Evolutionary conservation across 2,888 invertebrate genomes (phyloP).

Genomic region (Rotaria magnacalcarata): DNA sequence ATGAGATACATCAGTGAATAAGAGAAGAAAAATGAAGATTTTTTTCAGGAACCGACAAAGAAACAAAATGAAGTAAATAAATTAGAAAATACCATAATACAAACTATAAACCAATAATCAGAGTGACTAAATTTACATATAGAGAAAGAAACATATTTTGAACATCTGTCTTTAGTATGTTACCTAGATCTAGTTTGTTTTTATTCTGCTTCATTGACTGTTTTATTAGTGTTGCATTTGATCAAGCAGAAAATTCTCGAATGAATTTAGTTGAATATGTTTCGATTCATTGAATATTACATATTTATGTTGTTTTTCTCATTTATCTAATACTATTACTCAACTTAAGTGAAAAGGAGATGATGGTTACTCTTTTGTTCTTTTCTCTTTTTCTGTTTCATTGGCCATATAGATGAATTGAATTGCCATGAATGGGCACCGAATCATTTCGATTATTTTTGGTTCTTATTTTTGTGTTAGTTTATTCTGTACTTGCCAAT

Average conservation of each 20-base stretch:
- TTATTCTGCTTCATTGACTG: not conserved
- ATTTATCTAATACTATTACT: no score
- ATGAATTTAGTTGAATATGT: not conserved
- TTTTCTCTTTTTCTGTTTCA: no score
- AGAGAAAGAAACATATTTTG: no score
- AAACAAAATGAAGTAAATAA: not conserved
- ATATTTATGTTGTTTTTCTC: no score
- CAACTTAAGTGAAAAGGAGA: no score
- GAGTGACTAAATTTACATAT: not conserved
- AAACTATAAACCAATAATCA: not conserved
- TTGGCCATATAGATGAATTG: not conserved
- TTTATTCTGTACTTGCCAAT: not conserved
- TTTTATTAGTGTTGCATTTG: not conserved
- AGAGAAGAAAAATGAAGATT: not conserved
- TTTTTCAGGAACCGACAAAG: not conserved
- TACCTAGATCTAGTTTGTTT: not conserved
- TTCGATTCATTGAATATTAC: not conserved
- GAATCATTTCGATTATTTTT: conserved; percentile 7
- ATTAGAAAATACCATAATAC: not conserved
- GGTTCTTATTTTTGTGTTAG: not conserved
- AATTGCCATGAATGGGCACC: conserved; percentile 4
- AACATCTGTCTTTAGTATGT: no score
- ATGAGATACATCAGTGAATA: no score
- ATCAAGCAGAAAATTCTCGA: not conserved
- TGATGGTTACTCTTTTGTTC: no score